These are phyloP conservation scores for Tetanocera ferruginea DNA, from an alignment of 2,888 invertebrate genomes.

Conservation along the genomic window DNA sequence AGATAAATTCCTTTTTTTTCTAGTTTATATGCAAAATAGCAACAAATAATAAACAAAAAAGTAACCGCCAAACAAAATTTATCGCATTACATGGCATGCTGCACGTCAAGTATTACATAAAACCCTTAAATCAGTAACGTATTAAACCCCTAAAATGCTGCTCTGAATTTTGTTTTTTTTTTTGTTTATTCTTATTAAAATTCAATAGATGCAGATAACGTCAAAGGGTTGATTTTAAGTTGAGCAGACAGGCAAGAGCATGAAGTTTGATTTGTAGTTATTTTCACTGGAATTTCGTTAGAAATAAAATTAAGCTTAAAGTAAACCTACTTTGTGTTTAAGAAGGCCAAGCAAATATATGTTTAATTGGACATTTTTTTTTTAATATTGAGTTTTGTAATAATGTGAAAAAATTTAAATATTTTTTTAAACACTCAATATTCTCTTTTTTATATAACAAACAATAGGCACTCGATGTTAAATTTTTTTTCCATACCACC, in stretches of 20 bases:
- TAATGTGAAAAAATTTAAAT: too few relatives aligned
- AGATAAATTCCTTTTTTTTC: neutral
- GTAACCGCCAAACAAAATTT: neutral
- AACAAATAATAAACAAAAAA: neutral
- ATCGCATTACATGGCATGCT: conserved; percentile 9
- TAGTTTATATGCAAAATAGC: neutral
- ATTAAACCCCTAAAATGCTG: neutral
- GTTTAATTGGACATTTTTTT: too few relatives aligned
- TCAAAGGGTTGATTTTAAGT: neutral
- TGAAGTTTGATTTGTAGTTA: too few relatives aligned
- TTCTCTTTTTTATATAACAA: too few relatives aligned
- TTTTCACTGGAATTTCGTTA: too few relatives aligned
- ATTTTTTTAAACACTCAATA: too few relatives aligned
- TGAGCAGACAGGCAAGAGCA: neutral
- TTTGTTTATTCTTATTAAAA: neutral
- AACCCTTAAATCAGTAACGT: neutral
- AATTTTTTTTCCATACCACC: too few relatives aligned
- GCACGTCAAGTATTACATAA: neutral
- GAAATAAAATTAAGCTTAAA: too few relatives aligned
- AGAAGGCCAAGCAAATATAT: too few relatives aligned
- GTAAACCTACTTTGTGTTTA: too few relatives aligned
- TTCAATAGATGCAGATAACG: neutral
- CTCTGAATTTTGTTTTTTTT: neutral
- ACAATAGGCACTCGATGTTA: too few relatives aligned
- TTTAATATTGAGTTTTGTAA: too few relatives aligned